phyloP scores from a whole-genome alignment of 2,797 vertebrate species.

The Lacerta viridis region DNA sequence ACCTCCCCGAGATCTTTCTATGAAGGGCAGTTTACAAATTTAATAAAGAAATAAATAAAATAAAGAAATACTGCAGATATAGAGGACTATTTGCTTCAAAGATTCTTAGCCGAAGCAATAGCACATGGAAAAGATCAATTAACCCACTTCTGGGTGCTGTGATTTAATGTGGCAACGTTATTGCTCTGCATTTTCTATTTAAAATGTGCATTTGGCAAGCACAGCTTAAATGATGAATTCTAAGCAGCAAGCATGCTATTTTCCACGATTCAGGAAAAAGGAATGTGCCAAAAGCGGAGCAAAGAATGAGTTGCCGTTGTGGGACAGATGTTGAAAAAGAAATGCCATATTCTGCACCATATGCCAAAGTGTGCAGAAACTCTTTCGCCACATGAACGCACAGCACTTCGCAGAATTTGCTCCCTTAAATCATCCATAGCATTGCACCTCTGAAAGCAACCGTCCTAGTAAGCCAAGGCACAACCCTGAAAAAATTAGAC shows the following conservation, averaged over 20 bases:
- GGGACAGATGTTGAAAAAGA: background rate
- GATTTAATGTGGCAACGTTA: slow-evolving; percentile 26
- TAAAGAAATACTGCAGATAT: too few relatives aligned
- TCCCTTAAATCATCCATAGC: background rate
- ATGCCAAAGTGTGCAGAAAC: slow-evolving; percentile 9
- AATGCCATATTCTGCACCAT: background rate
- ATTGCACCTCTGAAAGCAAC: slow-evolving; percentile 39
- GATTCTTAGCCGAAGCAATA: background rate
- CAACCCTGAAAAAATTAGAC: slow-evolving; percentile 6
- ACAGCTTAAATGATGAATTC: slow-evolving; percentile 42
- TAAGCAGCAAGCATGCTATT: background rate
- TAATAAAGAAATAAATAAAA: too few relatives aligned
- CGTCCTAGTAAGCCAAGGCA: slow-evolving; percentile 28
- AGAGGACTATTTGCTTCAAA: background rate
- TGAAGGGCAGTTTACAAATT: too few relatives aligned
- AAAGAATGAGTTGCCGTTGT: slow-evolving; percentile 51
- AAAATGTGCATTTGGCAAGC: slow-evolving; percentile 42
- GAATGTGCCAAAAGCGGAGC: background rate
- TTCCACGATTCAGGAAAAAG: slow-evolving; percentile 44
- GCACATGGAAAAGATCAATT: slow-evolving; percentile 6
- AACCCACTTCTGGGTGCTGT: background rate
- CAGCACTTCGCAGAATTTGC: background rate
- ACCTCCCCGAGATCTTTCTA: too few relatives aligned
- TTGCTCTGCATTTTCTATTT: background rate
- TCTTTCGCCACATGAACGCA: slow-evolving; percentile 10